A percentile compares a stretch with the other conserved stretches of the same genome.
Evolutionary conservation across 2,888 invertebrate species (phyloP).

Genomic region (Quadriops clusia): DNA sequence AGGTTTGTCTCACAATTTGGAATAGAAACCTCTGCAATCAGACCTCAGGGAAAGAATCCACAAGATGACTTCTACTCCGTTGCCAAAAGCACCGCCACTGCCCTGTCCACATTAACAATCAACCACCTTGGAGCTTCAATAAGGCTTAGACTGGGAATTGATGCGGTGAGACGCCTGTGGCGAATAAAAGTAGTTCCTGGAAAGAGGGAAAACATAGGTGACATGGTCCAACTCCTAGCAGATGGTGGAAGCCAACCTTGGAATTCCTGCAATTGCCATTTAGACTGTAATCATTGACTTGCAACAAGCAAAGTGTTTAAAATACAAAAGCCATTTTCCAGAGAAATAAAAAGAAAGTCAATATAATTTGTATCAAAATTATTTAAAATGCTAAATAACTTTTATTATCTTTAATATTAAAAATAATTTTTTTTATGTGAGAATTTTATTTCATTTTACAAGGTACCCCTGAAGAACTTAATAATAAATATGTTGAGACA

Average conservation of each 20-base stretch:
- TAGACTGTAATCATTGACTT: too few relatives aligned
- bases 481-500: too few relatives aligned
- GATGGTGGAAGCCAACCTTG: conserved; percentile 9
- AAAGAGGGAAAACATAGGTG: conserved; percentile 7
- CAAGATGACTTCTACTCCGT: conserved; percentile 15
- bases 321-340: too few relatives aligned
- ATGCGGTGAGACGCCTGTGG: conserved; percentile 17
- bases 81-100: conserved; percentile 15
- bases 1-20: conserved; percentile 18
- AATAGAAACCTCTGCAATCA: conserved; percentile 15
- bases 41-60: conserved; percentile 17
- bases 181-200: too few relatives aligned
- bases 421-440: too few relatives aligned
- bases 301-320: too few relatives aligned
- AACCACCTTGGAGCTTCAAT: conserved; percentile 17
- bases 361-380: too few relatives aligned
- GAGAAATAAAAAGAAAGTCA: too few relatives aligned
- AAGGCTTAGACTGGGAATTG: conserved; percentile 14
- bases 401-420: too few relatives aligned
- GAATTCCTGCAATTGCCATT: conserved; percentile 9
- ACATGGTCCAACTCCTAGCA: conserved; percentile 4
- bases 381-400: too few relatives aligned
- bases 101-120: conserved; percentile 10
- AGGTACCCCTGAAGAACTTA: too few relatives aligned
- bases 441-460: too few relatives aligned